Percentiles rank a stretch among this genome's conserved stretches.
These are phyloP conservation scores for Nowickia ferox DNA, from an alignment of 2,888 invertebrate genomes.

Conservation along the genomic window DNA sequence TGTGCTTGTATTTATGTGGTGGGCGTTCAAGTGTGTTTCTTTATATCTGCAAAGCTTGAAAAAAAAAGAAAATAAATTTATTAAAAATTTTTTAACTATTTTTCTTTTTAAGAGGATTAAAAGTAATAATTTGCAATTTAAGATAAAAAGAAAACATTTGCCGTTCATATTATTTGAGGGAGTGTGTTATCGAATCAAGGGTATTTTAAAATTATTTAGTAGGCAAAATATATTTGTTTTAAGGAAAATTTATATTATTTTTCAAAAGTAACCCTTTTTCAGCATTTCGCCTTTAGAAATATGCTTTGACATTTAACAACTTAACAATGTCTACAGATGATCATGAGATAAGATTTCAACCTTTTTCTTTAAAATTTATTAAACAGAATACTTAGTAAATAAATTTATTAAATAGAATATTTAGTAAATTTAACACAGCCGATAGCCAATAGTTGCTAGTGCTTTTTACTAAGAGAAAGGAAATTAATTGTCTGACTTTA, in stretches of 20 bases:
- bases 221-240: neutral
- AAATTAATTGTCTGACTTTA: too few species aligned
- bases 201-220: conserved; percentile 17
- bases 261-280: neutral
- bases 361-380: neutral
- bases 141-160: conserved; percentile 46
- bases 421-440: too few species aligned
- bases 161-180: neutral
- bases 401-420: neutral
- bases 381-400: neutral
- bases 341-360: neutral
- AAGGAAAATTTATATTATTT: neutral
- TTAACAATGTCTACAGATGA: neutral
- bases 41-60: conserved; percentile 31
- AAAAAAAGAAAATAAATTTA: conserved; percentile 56
- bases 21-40: neutral
- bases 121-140: conserved; percentile 55
- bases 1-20: conserved; percentile 5
- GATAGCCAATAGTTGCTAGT: too few species aligned
- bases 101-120: conserved; percentile 51
- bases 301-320: neutral
- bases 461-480: too few species aligned
- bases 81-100: conserved; percentile 53
- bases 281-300: neutral
- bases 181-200: neutral